Base-by-base conservation (phyloP, 1,140 invertebrate genomes). In the Penaeus indicus region DNA sequence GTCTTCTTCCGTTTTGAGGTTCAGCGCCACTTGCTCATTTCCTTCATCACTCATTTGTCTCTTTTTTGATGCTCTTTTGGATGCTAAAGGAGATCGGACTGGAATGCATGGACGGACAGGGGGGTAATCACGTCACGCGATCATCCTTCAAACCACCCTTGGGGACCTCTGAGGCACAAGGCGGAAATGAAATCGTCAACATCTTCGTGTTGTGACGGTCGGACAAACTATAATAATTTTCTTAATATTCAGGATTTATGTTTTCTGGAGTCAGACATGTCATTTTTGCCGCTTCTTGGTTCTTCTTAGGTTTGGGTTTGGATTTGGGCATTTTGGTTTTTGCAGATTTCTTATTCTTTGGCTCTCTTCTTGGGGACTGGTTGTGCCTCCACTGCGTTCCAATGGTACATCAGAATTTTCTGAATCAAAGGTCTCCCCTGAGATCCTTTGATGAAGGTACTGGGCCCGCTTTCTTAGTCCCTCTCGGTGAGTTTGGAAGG, bases 391-490 rank as follows among this genome's bases (percentile, higher is more conserved):
- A 62, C 77, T 38, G 88, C n/a, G 75, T 38, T 89, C 88, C 18
- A 89, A 69, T 69, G 88, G 88, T 47, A 81, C 72, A 42, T 89
- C 83, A 13, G 62, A 19, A 25, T 81, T 81, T 19, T 81, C 83
- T 25, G 54, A 8, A 11, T 79, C 22, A 13, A 77, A n/a, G n/a
- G 67, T 42, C 5, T 38, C 47, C n/a, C 90, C 90, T 25, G 42
- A 47, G 42, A 88, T 47, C 0, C 90, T 84, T 62, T 90, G 89
- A 8, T 38, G 84, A 13, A 91, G 85, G 54, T 90, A 91, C 47
- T 81, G 77, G 21, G 79, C 89, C 64, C 90, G 88, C 63, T 90
- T 90, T 7, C 86, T 62, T 5, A 91, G 62, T 16, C 72, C 86
- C 0, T 84, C 86, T 21, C 89, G 27, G 86, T 83, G 11, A 91